These are phyloP conservation scores for Morone chrysops DNA, from an alignment of 2,113 vertebrate species.

Conservation along the genomic window DNA sequence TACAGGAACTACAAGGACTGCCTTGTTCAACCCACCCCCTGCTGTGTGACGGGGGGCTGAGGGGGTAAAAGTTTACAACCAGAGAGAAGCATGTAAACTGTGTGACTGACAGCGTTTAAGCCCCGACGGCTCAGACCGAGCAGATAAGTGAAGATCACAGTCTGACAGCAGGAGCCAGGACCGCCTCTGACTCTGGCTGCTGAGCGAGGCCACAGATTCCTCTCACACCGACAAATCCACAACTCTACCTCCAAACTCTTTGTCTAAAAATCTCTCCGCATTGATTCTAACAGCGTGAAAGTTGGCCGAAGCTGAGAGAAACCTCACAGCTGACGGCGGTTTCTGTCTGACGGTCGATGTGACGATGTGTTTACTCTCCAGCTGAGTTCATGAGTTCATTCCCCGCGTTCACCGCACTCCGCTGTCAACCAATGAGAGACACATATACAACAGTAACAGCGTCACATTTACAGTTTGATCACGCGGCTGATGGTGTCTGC, in stretches of 20 bases:
- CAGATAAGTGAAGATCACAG: background rate
- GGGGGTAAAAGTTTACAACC: background rate
- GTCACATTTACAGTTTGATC: no score
- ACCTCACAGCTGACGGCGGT: background rate
- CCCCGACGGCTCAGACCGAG: background rate
- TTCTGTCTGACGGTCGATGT: background rate
- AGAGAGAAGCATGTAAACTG: no score
- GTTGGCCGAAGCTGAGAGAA: constrained; percentile 7
- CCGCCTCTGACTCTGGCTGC: background rate
- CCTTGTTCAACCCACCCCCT: no score
- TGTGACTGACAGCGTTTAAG: background rate
- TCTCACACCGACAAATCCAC: background rate
- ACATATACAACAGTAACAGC: no score
- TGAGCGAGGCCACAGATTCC: background rate
- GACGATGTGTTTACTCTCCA: no score
- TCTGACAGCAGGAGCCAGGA: background rate
- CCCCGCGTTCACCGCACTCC: no score
- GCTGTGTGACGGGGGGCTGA: background rate
- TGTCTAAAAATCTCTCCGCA: background rate
- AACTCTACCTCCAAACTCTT: no score
- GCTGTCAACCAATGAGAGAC: no score
- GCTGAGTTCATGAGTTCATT: no score
- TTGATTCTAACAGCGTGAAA: constrained; percentile 12
- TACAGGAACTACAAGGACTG: no score
- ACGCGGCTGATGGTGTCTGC: no score